These are phyloP conservation scores for Digitonthophagus gazella DNA, from an alignment of 2,888 invertebrate genomes.

Conservation along the genomic window DNA sequence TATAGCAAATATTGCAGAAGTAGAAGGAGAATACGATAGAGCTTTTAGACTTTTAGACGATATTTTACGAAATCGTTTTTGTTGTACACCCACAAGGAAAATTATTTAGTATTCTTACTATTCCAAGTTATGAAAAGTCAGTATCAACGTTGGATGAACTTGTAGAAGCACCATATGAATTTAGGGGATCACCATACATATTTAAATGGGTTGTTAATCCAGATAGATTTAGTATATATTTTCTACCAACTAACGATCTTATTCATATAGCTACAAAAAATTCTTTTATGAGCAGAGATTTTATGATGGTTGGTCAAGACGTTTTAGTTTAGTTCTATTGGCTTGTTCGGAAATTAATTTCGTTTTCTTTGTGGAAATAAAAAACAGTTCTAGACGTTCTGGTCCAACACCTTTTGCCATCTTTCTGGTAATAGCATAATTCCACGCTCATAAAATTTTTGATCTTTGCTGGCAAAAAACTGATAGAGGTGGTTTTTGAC, in stretches of 20 bases:
- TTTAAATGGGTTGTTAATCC: neutral
- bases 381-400: too few relatives aligned
- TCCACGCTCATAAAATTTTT: too few relatives aligned
- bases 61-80: neutral
- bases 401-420: too few relatives aligned
- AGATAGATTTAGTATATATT: neutral
- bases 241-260: neutral
- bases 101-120: constrained; percentile 2
- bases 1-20: neutral
- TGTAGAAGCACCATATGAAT: neutral
- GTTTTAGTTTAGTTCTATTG: neutral
- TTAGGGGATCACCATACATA: neutral
- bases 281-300: constrained; percentile 1
- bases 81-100: constrained; percentile 1
- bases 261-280: neutral
- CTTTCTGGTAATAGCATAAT: too few relatives aligned
- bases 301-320: constrained; percentile 1
- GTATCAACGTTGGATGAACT: neutral
- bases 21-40: neutral
- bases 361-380: too few relatives aligned
- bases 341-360: too few relatives aligned
- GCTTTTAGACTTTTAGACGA: neutral
- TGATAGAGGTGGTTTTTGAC: too few relatives aligned
- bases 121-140: neutral
- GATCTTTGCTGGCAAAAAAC: too few relatives aligned